Conservation (phyloP, 1,140 invertebrate genomes). For the Matsumurasca onukii region DNA sequence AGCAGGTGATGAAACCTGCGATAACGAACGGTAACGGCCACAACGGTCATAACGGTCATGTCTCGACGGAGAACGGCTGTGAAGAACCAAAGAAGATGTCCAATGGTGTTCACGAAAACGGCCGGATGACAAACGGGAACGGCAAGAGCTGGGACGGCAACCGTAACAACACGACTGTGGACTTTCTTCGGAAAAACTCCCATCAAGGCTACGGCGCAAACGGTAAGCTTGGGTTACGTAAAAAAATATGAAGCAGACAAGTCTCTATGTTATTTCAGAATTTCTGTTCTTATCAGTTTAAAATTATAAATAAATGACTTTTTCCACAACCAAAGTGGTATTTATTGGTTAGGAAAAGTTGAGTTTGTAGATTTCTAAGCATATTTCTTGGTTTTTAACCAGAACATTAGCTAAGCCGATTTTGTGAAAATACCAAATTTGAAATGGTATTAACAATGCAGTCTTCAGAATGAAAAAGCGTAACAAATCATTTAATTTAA, state of each 20-base stretch:
- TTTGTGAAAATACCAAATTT: no score
- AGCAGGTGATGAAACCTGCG: constrained; percentile 23
- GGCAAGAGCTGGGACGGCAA: constrained; percentile 28
- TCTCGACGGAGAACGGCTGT: constrained; percentile 20
- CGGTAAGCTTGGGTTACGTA: constrained; percentile 44
- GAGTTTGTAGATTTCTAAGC: not conserved
- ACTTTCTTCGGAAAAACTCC: constrained; percentile 51
- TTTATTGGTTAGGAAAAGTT: not conserved
- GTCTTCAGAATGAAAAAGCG: no score
- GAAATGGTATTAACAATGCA: no score
- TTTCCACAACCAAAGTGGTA: not conserved
- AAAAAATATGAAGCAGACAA: no score
- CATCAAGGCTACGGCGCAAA: constrained; percentile 51
- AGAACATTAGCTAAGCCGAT: no score
- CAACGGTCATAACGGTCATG: no score
- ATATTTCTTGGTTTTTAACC: constrained; percentile 20
- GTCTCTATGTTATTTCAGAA: not conserved
- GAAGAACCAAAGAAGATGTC: not conserved
- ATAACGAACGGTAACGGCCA: no score
- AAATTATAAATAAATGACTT: not conserved
- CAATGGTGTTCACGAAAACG: not conserved
- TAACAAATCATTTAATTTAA: no score
- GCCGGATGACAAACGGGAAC: not conserved
- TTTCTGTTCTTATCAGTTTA: not conserved
- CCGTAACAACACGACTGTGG: constrained; percentile 42